Evolutionary conservation across 2,113 vertebrate species (phyloP), one percentile per base, ranked within the genome.

Genomic region (human): DNA sequence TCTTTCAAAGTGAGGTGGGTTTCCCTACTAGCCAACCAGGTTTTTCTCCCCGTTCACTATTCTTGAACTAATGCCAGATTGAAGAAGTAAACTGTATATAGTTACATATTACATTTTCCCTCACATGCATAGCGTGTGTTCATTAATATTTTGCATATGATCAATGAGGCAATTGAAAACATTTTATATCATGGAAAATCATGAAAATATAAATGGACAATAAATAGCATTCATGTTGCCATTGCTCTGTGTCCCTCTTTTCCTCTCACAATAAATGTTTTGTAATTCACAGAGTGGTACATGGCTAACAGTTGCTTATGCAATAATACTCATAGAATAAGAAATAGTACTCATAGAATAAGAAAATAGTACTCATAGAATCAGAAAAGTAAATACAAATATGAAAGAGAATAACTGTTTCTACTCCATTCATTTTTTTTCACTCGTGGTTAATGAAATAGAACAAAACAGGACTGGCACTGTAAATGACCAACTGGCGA

Each of bases 11-110:
- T 72, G 12, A 43, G 35, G 5, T 50, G 55, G 5, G 5, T 25
- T 79, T 7, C 12, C 40, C 50, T 75, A 4, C 1, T 57, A 7
- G 12, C 6, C 8, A n/a, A 4, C 6, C 11, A 30, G 0, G 1
- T 57, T 55, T 86, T 9, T 16, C 5, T 85, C 9, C 48, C 23
- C 43, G 81, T 85, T 50, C 35, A 75, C 35, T 86, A 6, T 78
- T 90, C 13, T 73, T 75, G 86, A 81, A 82, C 52, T 82, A 85
- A 64, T 38, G 4, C 9, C 38, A 25, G 81, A 27, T 27, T 52
- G 16, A 79, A 80, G 11, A 85, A 75, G 14, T 30, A 84, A 48
- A 75, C 38, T 59, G 3, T 43, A 25, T 23, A 35, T 40, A 18
- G 2, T 27, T 79, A 32, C 22, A 6, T 50, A 32, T 91, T 27